These are phyloP conservation scores for Hyperoplus lanceolatus DNA, from an alignment of 2,797 vertebrate genomes.

Conservation along the genomic window DNA sequence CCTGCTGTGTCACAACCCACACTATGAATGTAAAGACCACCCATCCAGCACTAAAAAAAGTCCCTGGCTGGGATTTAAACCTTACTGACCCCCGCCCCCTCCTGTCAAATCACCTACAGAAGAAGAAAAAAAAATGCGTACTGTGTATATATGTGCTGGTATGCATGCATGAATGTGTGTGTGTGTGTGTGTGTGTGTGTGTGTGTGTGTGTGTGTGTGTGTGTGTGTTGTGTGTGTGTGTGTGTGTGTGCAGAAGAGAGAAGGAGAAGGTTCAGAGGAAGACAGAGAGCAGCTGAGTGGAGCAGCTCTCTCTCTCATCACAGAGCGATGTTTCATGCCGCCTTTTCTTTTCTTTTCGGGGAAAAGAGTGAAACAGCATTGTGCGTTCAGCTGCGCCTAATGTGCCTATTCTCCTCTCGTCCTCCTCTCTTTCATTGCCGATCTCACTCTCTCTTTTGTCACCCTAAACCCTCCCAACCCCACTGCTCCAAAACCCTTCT, in stretches of 20 bases:
- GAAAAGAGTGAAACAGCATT: constrained; percentile 78
- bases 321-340: constrained; percentile 53
- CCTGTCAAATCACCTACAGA: constrained; percentile 69
- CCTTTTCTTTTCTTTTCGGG: constrained; percentile 47
- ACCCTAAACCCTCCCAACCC: constrained; percentile 63
- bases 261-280: constrained; percentile 28
- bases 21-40: constrained; percentile 80
- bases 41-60: constrained; percentile 80
- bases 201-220: constrained; percentile 47
- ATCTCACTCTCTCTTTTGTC: constrained; percentile 84
- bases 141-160: constrained; percentile 44
- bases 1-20: constrained; percentile 80
- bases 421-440: constrained; percentile 73
- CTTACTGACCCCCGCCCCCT: constrained; percentile 75
- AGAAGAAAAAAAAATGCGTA: constrained; percentile 71
- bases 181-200: constrained; percentile 37
- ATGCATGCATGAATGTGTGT: constrained; percentile 43
- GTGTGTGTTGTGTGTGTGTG: constrained; percentile 41
- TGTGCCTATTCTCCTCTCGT: constrained; percentile 75
- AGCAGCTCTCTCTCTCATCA: constrained; percentile 61
- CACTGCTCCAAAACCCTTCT: constrained; percentile 7
- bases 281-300: constrained; percentile 52
- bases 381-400: constrained; percentile 81
- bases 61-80: constrained; percentile 64
- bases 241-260: constrained; percentile 36